A percentile compares a stretch with the other conserved stretches of the same genome.
Evolutionary conservation across 2,797 vertebrate species (phyloP).

Genomic region (Lophotriccus pileatus): DNA sequence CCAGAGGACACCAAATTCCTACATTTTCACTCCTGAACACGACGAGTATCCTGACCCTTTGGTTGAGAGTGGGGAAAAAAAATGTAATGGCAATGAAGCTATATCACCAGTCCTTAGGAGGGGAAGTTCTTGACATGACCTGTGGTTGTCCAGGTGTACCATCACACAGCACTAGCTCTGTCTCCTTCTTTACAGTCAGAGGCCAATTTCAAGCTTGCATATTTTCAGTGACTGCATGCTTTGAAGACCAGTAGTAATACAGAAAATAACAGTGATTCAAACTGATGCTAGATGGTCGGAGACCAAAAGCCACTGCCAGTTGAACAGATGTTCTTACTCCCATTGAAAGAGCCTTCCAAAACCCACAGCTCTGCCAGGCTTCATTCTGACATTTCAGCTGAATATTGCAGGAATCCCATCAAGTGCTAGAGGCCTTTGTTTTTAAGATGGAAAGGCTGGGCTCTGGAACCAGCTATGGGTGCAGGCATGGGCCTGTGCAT

Average conservation of each 20-base stretch:
- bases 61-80: fast-evolving
- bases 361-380: conserved; percentile 26
- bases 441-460: conserved; percentile 21
- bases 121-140: neutral
- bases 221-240: neutral
- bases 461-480: neutral
- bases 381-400: conserved; percentile 53
- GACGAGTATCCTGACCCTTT: neutral
- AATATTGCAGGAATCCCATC: conserved; percentile 34
- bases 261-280: conserved; percentile 23
- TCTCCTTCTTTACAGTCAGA: neutral
- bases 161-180: neutral
- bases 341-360: conserved; percentile 34
- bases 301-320: conserved; percentile 57
- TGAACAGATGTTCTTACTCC: conserved; percentile 59
- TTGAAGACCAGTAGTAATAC: neutral
- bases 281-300: neutral
- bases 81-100: neutral
- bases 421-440: conserved; percentile 34
- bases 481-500: conserved; percentile 35
- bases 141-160: neutral
- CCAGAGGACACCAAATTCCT: conserved; percentile 49
- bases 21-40: neutral
- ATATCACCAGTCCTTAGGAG: neutral
- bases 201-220: neutral